Conservation (phyloP, 2,888 invertebrate species). For the Spodoptera littoralis region DNA sequence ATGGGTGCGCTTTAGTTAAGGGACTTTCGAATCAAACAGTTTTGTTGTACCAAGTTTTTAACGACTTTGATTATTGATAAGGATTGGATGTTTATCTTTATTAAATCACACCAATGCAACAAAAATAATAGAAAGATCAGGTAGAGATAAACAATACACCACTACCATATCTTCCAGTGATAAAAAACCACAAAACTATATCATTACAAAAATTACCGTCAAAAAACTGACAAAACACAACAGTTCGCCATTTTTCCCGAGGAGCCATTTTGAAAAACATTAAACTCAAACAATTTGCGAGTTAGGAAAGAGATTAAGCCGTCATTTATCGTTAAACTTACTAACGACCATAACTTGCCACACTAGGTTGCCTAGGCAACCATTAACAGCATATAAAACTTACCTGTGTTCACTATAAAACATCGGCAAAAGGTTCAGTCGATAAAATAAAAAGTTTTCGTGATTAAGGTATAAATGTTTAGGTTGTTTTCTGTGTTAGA, state of each 20-base stretch:
- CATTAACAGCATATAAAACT: conserved; percentile 7
- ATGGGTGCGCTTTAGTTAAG: too few species aligned
- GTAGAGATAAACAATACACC: too few species aligned
- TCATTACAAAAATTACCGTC: background rate
- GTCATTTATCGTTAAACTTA: conserved; percentile 28
- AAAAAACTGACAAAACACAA: background rate
- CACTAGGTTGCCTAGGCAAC: conserved; percentile 23
- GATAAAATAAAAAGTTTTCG: background rate
- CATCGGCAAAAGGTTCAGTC: background rate
- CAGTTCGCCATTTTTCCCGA: background rate
- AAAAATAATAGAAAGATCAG: too few species aligned
- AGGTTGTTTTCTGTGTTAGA: too few species aligned
- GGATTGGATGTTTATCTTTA: too few species aligned
- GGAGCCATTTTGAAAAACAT: conserved; percentile 1
- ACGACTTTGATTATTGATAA: too few species aligned
- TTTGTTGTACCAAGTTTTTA: too few species aligned
- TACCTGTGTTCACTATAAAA: conserved; percentile 12
- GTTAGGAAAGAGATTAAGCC: conserved; percentile 36
- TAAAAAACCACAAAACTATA: background rate
- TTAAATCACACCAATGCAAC: too few species aligned
- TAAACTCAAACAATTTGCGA: conserved; percentile 29
- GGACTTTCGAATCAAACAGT: too few species aligned
- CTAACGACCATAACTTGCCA: conserved; percentile 26
- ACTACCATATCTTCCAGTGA: too few species aligned
- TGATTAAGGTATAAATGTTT: too few species aligned